Percentiles rank a stretch among this genome's conserved stretches.
phyloP scores from a whole-genome alignment of 2,113 vertebrate genomes.

The Mesembrinibis cayennensis region DNA sequence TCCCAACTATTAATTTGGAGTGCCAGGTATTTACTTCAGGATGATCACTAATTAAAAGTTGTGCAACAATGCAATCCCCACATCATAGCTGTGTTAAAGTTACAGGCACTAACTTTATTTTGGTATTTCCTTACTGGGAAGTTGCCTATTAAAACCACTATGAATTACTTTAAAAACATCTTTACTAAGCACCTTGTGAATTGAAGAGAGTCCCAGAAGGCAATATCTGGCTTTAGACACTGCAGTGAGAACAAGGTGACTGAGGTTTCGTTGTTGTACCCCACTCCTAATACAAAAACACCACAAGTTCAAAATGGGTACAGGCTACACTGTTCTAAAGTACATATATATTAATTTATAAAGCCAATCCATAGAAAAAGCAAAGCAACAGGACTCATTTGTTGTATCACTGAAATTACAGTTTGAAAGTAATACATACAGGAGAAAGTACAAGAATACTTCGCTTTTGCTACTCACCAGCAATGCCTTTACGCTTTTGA shows the following conservation, averaged over 20 bases:
- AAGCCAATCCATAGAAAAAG: neutral
- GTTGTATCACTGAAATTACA: neutral
- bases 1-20: neutral
- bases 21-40: neutral
- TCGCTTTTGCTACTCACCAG: constrained; percentile 77
- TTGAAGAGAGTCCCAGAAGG: neutral
- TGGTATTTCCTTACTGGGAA: neutral
- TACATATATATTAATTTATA: neutral
- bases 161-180: neutral
- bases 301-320: neutral
- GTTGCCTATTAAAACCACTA: neutral
- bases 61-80: neutral
- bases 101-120: neutral
- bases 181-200: neutral
- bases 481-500: constrained; percentile 90
- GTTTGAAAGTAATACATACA: neutral
- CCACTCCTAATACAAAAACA: neutral
- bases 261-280: neutral
- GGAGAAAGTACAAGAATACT: neutral
- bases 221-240: neutral
- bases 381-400: neutral
- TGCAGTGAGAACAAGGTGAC: neutral
- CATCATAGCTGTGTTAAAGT: neutral
- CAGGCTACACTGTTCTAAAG: neutral
- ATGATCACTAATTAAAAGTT: neutral